Percentiles rank a stretch among this genome's conserved stretches.
These are phyloP conservation scores for Heteromormyrus szaboi DNA, from an alignment of 2,797 vertebrate species.

Conservation along the genomic window DNA sequence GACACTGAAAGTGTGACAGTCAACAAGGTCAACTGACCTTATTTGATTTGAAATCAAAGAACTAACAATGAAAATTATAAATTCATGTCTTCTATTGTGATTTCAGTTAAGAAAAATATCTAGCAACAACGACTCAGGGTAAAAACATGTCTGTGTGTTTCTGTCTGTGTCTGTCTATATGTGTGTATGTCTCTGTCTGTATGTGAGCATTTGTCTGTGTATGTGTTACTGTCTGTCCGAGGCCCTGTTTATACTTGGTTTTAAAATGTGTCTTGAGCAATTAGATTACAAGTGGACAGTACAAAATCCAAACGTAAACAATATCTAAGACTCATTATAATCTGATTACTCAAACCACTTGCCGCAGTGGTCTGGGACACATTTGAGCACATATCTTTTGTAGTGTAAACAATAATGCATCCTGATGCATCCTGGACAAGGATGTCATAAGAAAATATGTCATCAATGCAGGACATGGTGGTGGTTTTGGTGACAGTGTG, in stretches of 20 bases:
- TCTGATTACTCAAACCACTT: background rate
- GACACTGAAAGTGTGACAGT: background rate
- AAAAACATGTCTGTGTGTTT: background rate
- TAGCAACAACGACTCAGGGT: background rate
- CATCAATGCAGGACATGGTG: background rate
- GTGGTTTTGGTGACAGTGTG: background rate
- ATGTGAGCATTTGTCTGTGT: background rate
- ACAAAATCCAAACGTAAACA: background rate
- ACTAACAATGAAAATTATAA: background rate
- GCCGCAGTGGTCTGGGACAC: background rate
- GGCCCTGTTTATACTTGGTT: background rate
- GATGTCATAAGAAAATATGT: background rate
- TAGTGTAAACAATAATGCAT: background rate
- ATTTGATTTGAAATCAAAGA: background rate
- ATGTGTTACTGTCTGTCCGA: background rate
- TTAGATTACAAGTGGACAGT: background rate
- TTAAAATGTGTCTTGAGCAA: background rate
- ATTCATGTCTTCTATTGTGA: background rate
- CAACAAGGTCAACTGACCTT: background rate
- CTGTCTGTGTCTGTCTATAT: background rate
- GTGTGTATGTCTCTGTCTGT: background rate
- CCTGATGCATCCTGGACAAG: background rate
- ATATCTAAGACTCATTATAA: background rate
- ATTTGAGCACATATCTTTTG: background rate
- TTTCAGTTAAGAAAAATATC: background rate